These are phyloP conservation scores for Cathartes aura DNA, from an alignment of 2,113 vertebrate genomes.

Conservation along the genomic window DNA sequence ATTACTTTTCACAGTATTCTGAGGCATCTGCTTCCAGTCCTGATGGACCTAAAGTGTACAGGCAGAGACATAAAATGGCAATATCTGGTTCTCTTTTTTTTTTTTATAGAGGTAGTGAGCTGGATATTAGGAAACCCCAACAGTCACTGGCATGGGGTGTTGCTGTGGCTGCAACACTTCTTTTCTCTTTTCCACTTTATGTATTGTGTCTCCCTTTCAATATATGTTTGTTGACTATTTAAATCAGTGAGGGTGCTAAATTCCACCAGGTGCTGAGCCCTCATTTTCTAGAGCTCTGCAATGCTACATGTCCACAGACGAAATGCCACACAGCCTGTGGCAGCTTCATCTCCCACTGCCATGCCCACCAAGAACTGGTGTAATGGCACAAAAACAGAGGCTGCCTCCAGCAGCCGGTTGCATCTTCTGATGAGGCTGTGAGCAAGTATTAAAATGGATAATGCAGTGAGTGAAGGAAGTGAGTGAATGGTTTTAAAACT, in stretches of 20 bases:
- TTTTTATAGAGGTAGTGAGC: neutral
- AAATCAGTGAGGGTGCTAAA: neutral
- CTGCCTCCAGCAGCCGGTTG: neutral
- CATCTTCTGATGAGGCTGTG: neutral
- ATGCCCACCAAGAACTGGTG: neutral
- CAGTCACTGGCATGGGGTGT: neutral
- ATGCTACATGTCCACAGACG: neutral
- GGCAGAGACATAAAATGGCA: neutral
- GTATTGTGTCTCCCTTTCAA: neutral
- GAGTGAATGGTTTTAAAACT: neutral
- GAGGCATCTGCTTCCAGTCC: neutral
- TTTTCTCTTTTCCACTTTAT: neutral
- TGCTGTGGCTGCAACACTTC: neutral
- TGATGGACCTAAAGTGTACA: neutral
- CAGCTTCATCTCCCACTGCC: neutral
- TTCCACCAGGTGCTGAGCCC: neutral
- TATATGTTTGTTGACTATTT: neutral
- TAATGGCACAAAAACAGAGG: neutral
- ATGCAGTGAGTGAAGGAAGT: neutral
- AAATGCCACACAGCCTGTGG: neutral
- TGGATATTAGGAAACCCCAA: neutral
- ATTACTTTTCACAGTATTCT: neutral
- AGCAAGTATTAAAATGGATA: neutral
- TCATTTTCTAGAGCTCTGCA: neutral
- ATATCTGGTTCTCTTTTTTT: neutral